Evolutionary conservation across 1,140 invertebrate species (phyloP), one percentile per base, ranked within the genome.

Genomic region (Caenorhabditis remanei): DNA sequence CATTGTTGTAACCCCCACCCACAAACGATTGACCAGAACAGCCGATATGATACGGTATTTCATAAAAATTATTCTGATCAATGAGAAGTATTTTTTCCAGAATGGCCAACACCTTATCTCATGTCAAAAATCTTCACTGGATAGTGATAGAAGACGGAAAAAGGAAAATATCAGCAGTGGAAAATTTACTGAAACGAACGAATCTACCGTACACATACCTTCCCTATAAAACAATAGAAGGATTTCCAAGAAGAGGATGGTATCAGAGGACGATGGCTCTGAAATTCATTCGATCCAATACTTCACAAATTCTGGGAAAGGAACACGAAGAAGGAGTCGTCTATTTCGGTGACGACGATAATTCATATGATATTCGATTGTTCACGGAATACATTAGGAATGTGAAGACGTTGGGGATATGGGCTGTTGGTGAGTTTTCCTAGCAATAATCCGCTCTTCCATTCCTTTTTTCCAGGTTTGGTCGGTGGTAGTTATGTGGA

Each of bases 61-160:
- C 16, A 7, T 7, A 14, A 4, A n/a, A 11, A 53, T 3, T 16
- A 50, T 50, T 46, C 32, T 32, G 41, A 61, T 19, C 0, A 46
- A 24, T 19, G 4, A 19, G 32, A 32, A 32, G 32, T 1, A n/a
- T 90, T 91, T n/a, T n/a, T 21, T 53, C 9, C 16, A 94, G 97
- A 91, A 93, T 99, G 16, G 96, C 96, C 4, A 96, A 98, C 92
- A 96, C 97, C 0, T 95, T 99, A 85, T 94, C 96, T 90, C 94
- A 96, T 86, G 95, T 98, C 46, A 95, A 96, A 83, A 96, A 97
- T 92, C 94, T 99, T 84, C 97, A 99, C 93, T 99, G 98, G 98
- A 96, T 99, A 89, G 93, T 99, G 55, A 94, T 99, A 11, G 98
- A 99, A 94, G 98, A 99, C 93, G 94, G 96, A 0, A 93, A 94